Base-by-base conservation (phyloP, 2,888 invertebrate species). In the Hypomecis punctinalis region DNA sequence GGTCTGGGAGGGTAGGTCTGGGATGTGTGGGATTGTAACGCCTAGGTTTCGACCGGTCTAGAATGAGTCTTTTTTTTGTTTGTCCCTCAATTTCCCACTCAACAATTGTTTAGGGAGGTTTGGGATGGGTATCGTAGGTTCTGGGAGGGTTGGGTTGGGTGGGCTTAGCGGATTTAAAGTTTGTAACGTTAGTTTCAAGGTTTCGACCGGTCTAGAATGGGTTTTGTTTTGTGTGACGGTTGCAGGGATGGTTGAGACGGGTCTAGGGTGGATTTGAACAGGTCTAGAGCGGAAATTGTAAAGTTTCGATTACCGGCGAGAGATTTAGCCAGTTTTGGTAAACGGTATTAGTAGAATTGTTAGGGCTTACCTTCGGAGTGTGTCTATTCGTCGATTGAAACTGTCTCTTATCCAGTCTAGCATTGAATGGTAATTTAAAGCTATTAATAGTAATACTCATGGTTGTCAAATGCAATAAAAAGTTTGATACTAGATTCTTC, bases 301-400 rank as follows among this genome's bases (percentile, higher is more conserved):
- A 33, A 33, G 7, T 33, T 37, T 55, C 55, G 10, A 46, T 45
- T 13, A n/a, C 39, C 23, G 7, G 5, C 47, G 13, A 46, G 55
- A 46, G 55, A 55, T 23, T 23, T 40, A 10, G 10, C 52, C 2
- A 40, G 52, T 23, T 51, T 51, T 5, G 74, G 49, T 60, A 51
- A 37, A 43, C 13, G 49, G 8, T 49, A 45, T 53, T 54, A 59
- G 48, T 63, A 54, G 45, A 11, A 6, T 42, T 52, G 46, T 56
- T 49, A 8, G 13, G 49, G 40, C 23, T 52, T 13, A 47, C 39
- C 48, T 42, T 36, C 37, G 35, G 6, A 33, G 48, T 33, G 11
- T 63, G 13, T 63, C 53, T 57, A 43, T 58, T 47, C 8, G 6
- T 13, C 43, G 46, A 42, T 52, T 6, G 23, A 52, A 52, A 52